Percentiles rank a stretch among this genome's conserved stretches.
Conservation (phyloP, 2,888 invertebrate species). For the Mycalesis mineus region DNA sequence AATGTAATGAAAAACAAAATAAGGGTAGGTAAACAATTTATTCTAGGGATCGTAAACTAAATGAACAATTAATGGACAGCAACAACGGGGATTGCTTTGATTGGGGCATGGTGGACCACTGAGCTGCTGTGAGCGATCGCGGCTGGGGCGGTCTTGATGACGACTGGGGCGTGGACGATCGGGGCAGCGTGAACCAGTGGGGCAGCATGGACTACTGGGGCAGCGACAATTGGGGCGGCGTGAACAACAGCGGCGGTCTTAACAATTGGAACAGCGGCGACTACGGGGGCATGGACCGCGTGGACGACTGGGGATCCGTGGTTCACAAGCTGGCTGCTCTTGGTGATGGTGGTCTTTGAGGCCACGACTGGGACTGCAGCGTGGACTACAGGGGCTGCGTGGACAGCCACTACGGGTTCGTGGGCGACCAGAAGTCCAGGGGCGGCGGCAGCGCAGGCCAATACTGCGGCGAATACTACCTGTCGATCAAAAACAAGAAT, state of each 20-base stretch:
- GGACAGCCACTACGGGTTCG: conserved; percentile 55
- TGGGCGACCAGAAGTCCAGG: conserved; percentile 61
- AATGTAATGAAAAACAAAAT: background rate
- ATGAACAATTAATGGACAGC: conserved; percentile 43
- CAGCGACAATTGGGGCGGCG: conserved; percentile 37
- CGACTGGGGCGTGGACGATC: conserved; percentile 47
- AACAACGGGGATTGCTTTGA: conserved; percentile 58
- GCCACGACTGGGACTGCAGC: conserved; percentile 45
- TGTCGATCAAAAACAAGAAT: conserved; percentile 34
- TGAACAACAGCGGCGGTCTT: conserved; percentile 45
- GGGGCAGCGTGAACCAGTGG: conserved; percentile 43
- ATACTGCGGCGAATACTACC: conserved; percentile 70
- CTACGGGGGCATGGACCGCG: conserved; percentile 44
- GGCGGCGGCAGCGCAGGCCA: conserved; percentile 72
- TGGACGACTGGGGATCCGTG: conserved; percentile 60
- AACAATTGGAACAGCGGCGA: conserved; percentile 32
- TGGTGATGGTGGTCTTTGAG: conserved; percentile 66
- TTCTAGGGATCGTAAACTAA: conserved; percentile 18
- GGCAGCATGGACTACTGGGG: conserved; percentile 40
- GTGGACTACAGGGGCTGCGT: conserved; percentile 56
- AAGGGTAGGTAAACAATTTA: conserved; percentile 24
- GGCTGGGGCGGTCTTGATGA: conserved; percentile 61
- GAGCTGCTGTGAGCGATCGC: conserved; percentile 64
- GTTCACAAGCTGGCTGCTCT: conserved; percentile 70
- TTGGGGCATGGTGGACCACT: conserved; percentile 54